Base-by-base conservation (phyloP, 2,113 vertebrate species). In the Scophthalmus maximus region DNA sequence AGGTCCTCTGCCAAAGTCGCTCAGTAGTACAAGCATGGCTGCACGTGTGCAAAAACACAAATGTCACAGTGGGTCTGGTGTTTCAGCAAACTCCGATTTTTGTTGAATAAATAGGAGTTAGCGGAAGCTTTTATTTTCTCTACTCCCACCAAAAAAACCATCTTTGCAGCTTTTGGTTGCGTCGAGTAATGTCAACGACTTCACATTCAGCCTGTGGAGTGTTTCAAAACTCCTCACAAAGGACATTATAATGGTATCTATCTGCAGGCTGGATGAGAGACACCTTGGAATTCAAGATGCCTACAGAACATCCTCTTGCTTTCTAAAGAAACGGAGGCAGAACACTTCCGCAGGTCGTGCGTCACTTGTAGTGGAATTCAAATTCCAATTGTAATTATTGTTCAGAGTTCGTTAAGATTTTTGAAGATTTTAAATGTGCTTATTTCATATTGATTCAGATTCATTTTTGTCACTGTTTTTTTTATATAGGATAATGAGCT, bases 1-100 rank as follows among this genome's bases (percentile, higher is more conserved):
- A 95, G 92, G 92, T 73, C 58, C 32, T 32, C 53, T 30, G 56
- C 61, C 58, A 69, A 27, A 47, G 11, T 56, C 29, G 9, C 1
- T 65, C 50, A 52, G 57, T 3, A 36, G 50, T 18, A 65, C 25
- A 44, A 52, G 25, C 44, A 9, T 73, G n/a, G 57, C 26, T n/a
- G 36, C 55, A 23, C 23, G 38, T 57, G 8, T 73, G 52, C 10
- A 20, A 62, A 44, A 71, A 52, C 17, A 59, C 47, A 78, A 51
- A 73, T 68, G 66, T 57, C 68, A 65, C 44, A 23, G 4, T 34
- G 10, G 5, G 10, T 57, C 42, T 57, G 17, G 4, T 63, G 30
- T 32, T 42, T 42, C 5, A 44, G 14, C 32, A 56, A 34, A 18
- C 12, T 52, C 3, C 3, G 25, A 51, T 42, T 27, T 62, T 18